phyloP scores from a whole-genome alignment of 64 coral and sea anemone genomes.

The Montipora foliosa region DNA sequence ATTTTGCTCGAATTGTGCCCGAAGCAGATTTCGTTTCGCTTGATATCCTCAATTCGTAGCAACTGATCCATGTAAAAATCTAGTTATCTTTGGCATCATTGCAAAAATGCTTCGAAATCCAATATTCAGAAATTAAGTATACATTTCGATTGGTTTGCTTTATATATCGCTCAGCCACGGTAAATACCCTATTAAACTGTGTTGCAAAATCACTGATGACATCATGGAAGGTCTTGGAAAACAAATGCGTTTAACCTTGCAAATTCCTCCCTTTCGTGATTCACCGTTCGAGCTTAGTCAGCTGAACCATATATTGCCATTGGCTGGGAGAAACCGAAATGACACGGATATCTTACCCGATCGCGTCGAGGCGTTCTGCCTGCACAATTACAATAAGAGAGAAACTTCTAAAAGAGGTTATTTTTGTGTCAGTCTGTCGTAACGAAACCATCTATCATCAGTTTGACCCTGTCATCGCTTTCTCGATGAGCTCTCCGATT shows the following conservation, averaged over 20 bases:
- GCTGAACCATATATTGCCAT: background rate
- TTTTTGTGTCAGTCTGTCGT: background rate
- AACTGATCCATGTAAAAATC: background rate
- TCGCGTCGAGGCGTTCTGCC: background rate
- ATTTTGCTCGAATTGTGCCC: slow-evolving; percentile 5
- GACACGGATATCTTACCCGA: background rate
- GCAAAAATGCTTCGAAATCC: background rate
- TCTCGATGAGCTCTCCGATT: background rate
- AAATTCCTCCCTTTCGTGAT: slow-evolving; percentile 5
- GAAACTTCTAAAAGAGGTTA: too few relatives aligned
- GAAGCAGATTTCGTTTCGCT: background rate
- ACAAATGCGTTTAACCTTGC: background rate
- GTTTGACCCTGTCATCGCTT: slow-evolving; percentile 5
- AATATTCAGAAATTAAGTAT: background rate
- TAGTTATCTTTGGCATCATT: background rate
- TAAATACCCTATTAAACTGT: background rate
- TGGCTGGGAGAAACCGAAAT: background rate
- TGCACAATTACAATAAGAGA: too few relatives aligned
- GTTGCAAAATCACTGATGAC: background rate
- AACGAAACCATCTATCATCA: slow-evolving; percentile 23
- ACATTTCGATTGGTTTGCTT: background rate
- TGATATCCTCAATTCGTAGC: background rate
- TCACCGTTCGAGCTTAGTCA: background rate
- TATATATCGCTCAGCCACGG: background rate
- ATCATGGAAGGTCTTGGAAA: background rate